phyloP scores from a whole-genome alignment of 2,113 vertebrate species.

The Symphodus melops region DNA sequence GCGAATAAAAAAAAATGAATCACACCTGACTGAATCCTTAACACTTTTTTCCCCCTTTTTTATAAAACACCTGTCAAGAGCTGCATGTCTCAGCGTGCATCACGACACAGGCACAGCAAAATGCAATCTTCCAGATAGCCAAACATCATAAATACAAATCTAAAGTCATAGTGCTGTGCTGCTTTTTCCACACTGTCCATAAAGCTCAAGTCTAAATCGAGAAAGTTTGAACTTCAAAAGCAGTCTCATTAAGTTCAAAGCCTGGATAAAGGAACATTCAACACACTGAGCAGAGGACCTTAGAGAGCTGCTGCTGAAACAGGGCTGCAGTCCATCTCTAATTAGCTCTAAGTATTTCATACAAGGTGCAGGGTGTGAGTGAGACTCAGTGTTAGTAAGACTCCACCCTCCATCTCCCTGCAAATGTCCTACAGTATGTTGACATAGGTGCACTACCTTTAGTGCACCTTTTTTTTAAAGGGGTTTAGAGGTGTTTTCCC shows the following conservation, averaged over 20 bases:
- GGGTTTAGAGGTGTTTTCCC: neutral
- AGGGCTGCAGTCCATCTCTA: neutral
- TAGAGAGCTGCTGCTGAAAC: neutral
- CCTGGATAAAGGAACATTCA: neutral
- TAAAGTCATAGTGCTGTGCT: neutral
- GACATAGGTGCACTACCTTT: neutral
- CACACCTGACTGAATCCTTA: neutral
- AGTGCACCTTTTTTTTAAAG: neutral
- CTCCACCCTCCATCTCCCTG: neutral
- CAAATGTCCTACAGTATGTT: neutral
- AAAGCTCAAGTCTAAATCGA: too few relatives aligned
- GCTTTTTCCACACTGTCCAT: too few relatives aligned
- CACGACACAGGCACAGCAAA: neutral
- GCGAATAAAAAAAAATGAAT: neutral
- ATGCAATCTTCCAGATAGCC: neutral
- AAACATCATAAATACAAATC: neutral
- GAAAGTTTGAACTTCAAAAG: neutral
- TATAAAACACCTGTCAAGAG: neutral
- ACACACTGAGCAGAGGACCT: neutral
- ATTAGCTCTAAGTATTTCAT: neutral
- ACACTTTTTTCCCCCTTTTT: neutral
- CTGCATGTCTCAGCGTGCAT: neutral
- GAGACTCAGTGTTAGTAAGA: neutral
- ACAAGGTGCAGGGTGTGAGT: too few relatives aligned
- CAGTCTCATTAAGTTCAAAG: neutral